Conservation (phyloP, 2,797 vertebrate genomes). For the Urosaurus nigricauda region DNA sequence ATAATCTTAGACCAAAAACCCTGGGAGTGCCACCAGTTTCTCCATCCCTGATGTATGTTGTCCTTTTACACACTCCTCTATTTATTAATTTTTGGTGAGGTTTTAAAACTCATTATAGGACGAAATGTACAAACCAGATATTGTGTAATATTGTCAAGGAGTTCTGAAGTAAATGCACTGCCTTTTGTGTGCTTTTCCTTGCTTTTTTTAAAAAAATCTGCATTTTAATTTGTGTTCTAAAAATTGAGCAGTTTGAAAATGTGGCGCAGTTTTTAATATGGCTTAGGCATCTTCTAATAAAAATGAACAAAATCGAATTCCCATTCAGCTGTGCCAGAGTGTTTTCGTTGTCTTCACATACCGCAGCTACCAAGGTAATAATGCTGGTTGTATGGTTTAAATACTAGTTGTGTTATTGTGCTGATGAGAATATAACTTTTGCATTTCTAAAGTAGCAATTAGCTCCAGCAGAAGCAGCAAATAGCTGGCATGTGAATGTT, state of each 20-base stretch:
- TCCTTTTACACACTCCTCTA: background rate
- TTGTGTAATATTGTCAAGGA: background rate
- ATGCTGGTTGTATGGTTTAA: background rate
- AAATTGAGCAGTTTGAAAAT: background rate
- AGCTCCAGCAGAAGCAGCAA: background rate
- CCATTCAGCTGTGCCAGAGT: background rate
- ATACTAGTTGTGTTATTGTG: background rate
- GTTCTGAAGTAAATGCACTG: background rate
- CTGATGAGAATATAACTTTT: background rate
- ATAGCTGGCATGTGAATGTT: conserved; percentile 1
- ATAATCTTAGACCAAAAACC: background rate
- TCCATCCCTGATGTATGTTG: background rate
- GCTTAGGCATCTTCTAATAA: background rate
- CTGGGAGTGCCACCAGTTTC: too few relatives aligned
- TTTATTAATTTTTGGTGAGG: background rate
- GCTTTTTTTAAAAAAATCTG: background rate
- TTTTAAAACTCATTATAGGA: background rate
- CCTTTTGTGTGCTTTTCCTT: background rate
- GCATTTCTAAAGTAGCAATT: conserved; percentile 1
- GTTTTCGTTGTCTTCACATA: conserved; percentile 3
- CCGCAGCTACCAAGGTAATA: background rate
- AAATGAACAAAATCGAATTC: background rate
- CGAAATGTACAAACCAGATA: background rate
- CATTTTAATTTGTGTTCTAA: background rate
- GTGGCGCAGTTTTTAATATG: background rate